phyloP scores from a whole-genome alignment of 2,113 vertebrate genomes.

The Malaclemys terrapin region DNA sequence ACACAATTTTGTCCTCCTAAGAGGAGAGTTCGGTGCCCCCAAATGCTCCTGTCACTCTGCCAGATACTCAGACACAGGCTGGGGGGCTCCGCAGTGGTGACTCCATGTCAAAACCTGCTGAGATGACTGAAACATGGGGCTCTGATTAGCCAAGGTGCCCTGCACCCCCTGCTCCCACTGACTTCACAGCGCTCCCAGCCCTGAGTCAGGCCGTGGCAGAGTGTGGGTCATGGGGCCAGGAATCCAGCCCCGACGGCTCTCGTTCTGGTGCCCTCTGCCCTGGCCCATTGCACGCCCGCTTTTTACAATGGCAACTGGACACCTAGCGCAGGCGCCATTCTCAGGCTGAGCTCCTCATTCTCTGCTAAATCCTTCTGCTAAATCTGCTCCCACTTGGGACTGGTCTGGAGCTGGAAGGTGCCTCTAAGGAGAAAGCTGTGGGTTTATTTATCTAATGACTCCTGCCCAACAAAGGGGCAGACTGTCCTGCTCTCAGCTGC shows the following conservation, averaged over 20 bases:
- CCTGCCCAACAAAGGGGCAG: rapidly evolving
- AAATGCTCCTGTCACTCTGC: neutral
- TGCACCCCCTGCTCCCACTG: too few species aligned
- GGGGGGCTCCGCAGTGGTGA: neutral
- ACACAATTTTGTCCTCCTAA: neutral
- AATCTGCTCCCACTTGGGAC: neutral
- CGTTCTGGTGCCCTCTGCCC: neutral
- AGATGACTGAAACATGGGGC: rapidly evolving
- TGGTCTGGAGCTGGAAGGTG: neutral
- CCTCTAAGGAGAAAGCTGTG: neutral
- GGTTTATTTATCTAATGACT: neutral
- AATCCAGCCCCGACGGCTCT: neutral
- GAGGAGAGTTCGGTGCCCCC: too few species aligned
- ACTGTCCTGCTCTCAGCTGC: neutral
- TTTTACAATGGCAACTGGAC: neutral
- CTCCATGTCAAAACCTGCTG: neutral
- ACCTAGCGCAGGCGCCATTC: neutral
- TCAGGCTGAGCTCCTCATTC: neutral
- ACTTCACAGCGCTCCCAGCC: neutral
- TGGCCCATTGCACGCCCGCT: neutral
- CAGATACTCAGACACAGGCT: neutral
- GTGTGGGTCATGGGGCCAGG: neutral
- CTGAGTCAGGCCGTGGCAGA: neutral
- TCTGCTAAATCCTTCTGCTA: neutral
- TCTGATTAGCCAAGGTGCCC: neutral